Evolutionary conservation across 2,888 invertebrate genomes (phyloP).

Genomic region (Ryuthela nishihirai): DNA sequence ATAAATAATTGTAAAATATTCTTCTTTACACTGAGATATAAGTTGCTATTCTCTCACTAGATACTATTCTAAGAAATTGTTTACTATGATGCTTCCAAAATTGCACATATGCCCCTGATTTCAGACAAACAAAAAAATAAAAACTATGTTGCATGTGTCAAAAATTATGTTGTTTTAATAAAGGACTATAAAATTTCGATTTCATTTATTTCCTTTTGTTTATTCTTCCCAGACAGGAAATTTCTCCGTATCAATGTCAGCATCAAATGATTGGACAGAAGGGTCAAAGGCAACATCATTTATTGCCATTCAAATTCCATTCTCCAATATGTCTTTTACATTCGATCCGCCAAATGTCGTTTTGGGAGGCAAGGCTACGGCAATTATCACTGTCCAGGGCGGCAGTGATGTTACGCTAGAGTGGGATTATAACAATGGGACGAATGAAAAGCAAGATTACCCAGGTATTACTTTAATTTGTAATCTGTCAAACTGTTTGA

Average conservation of each 20-base stretch:
- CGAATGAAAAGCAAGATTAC: slow-evolving; percentile 7
- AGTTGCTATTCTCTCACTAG: too few relatives aligned
- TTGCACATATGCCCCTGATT: too few relatives aligned
- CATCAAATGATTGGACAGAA: not conserved
- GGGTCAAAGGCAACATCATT: not conserved
- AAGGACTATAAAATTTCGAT: not conserved
- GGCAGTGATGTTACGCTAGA: slow-evolving; percentile 20
- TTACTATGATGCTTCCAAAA: too few relatives aligned
- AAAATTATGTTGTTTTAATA: too few relatives aligned
- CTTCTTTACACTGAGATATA: too few relatives aligned
- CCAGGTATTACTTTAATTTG: slow-evolving; percentile 6
- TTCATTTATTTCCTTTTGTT: not conserved
- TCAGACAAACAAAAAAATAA: too few relatives aligned
- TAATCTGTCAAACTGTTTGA: too few relatives aligned
- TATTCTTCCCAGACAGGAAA: slow-evolving; percentile 22
- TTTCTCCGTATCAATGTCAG: slow-evolving; percentile 5
- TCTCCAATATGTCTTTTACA: slow-evolving; percentile 3
- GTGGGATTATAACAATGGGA: slow-evolving; percentile 19
- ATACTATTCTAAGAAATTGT: too few relatives aligned
- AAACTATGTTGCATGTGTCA: too few relatives aligned
- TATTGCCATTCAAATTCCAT: slow-evolving; percentile 26
- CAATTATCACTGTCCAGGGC: not conserved
- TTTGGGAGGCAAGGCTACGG: slow-evolving; percentile 5
- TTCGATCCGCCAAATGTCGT: not conserved
- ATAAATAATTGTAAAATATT: too few relatives aligned